phyloP scores from a whole-genome alignment of 1,140 invertebrate genomes.

The Andricus grossulariae region DNA sequence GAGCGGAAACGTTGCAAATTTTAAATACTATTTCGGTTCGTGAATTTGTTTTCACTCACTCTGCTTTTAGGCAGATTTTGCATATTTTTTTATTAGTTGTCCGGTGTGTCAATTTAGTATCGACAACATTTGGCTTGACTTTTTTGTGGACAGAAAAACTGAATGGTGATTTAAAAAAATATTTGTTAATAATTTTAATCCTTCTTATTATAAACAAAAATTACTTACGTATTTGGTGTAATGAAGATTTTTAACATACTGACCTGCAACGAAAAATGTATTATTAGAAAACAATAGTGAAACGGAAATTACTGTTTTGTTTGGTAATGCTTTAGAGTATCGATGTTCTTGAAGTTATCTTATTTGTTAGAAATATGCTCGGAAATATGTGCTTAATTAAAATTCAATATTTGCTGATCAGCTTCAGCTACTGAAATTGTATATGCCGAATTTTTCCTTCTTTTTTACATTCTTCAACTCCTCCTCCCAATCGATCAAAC shows the following conservation, averaged over 20 bases:
- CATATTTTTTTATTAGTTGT: neutral
- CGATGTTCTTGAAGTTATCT: too few species aligned
- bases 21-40: slow-evolving; percentile 2
- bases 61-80: neutral
- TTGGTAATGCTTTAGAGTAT: too few species aligned
- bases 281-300: neutral
- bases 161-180: neutral
- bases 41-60: neutral
- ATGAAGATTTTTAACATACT: neutral
- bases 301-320: too few species aligned
- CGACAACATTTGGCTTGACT: neutral
- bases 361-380: too few species aligned
- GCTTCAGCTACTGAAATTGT: neutral
- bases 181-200: too few species aligned
- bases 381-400: neutral
- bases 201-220: too few species aligned
- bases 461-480: slow-evolving; percentile 13
- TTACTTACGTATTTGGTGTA: neutral
- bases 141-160: neutral
- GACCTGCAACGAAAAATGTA: neutral
- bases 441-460: neutral
- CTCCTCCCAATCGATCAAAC: slow-evolving; percentile 15
- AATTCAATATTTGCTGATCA: slow-evolving; percentile 22
- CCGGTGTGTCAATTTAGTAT: neutral
- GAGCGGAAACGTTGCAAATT: neutral